phyloP scores from a whole-genome alignment of 2,113 vertebrate species.

The Maccullochella peelii region DNA sequence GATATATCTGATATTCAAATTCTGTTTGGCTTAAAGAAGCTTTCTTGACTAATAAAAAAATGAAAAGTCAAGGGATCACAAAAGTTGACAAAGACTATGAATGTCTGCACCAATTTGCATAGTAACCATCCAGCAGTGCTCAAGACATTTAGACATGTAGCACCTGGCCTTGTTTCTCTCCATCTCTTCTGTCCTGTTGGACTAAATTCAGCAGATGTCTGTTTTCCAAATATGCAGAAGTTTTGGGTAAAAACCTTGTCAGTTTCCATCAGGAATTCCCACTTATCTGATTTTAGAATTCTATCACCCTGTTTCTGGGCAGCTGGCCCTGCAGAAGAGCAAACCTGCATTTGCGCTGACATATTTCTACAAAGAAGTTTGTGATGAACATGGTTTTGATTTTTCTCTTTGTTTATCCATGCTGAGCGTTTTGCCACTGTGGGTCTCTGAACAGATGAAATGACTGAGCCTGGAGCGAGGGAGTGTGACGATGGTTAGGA shows the following conservation, averaged over 20 bases:
- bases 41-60: too few species aligned
- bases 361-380: neutral
- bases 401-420: constrained; percentile 17
- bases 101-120: too few species aligned
- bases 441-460: constrained; percentile 29
- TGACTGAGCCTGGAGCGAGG: neutral
- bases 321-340: neutral
- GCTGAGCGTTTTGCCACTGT: neutral
- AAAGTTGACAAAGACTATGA: too few species aligned
- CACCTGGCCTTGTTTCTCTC: constrained; percentile 67
- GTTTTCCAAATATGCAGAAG: neutral
- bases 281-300: constrained; percentile 24
- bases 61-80: accelerated
- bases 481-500: neutral
- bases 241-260: neutral
- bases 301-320: constrained; percentile 15
- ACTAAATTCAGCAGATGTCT: constrained; percentile 47
- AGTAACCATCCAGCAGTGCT: too few species aligned
- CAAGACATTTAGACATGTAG: constrained; percentile 28
- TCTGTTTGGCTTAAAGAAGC: too few species aligned
- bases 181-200: constrained; percentile 52
- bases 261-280: neutral
- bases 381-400: constrained; percentile 1
- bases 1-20: too few species aligned
- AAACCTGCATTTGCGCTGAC: neutral